A percentile compares a stretch with the other conserved stretches of the same genome.
phyloP scores from a whole-genome alignment of 2,113 vertebrate genomes.

The Dinomys branickii region DNA sequence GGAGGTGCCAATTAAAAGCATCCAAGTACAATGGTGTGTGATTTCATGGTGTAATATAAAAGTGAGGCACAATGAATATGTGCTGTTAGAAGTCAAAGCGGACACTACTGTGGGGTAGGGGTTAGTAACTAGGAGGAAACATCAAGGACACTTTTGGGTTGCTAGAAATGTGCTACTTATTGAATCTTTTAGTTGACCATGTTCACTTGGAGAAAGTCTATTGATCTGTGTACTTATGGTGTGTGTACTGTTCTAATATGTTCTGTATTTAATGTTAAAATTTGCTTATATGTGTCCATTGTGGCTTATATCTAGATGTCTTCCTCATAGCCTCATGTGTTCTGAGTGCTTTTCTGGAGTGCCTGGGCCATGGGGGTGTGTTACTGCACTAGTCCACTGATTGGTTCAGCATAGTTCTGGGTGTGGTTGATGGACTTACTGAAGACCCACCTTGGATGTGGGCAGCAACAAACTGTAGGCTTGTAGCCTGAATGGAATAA shows the following conservation, averaged over 20 bases:
- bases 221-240: neutral
- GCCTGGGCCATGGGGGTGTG: neutral
- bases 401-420: neutral
- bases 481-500: neutral
- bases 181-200: slow-evolving; percentile 19
- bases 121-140: neutral
- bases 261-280: slow-evolving; percentile 16
- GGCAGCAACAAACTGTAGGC: neutral
- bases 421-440: neutral
- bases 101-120: neutral
- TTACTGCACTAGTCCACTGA: neutral
- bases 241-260: neutral
- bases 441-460: neutral
- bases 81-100: slow-evolving; percentile 39
- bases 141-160: neutral
- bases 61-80: neutral
- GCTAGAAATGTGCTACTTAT: neutral
- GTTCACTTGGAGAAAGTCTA: neutral
- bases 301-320: neutral
- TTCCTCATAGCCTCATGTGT: neutral
- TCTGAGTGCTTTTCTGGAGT: neutral
- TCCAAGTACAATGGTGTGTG: neutral
- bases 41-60: slow-evolving; percentile 16
- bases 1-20: slow-evolving; percentile 54
- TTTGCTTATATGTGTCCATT: neutral